A percentile compares a stretch with the other conserved stretches of the same genome.
Evolutionary conservation across 1,140 invertebrate species (phyloP).

Genomic region (Microplitis mediator): DNA sequence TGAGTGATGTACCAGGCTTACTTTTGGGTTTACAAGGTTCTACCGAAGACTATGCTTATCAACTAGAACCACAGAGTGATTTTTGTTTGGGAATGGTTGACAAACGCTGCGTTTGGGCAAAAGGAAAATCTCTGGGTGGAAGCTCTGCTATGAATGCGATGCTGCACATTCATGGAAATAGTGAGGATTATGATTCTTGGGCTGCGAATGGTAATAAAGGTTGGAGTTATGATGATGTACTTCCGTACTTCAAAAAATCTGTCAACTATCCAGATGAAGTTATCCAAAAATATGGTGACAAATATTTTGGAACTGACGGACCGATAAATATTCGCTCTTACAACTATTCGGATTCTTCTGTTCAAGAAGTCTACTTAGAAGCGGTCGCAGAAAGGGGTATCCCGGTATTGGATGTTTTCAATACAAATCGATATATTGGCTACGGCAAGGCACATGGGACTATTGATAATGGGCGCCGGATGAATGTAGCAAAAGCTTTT

Average conservation of each 20-base stretch:
- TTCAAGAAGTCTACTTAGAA: slow-evolving; percentile 52
- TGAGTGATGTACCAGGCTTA: slow-evolving; percentile 63
- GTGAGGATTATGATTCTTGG: slow-evolving; percentile 72
- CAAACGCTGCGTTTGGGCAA: slow-evolving; percentile 69
- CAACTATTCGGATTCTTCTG: slow-evolving; percentile 55
- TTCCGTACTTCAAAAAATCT: slow-evolving; percentile 65
- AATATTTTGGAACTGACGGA: slow-evolving; percentile 47
- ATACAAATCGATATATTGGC: slow-evolving; percentile 59
- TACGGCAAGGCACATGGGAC: slow-evolving; percentile 60
- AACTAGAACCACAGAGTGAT: slow-evolving; percentile 65
- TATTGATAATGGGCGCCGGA: slow-evolving; percentile 65
- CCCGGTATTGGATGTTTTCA: slow-evolving; percentile 49
- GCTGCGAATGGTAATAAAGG: slow-evolving; percentile 63
- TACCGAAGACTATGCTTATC: slow-evolving; percentile 71
- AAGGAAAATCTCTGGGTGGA: slow-evolving; percentile 78
- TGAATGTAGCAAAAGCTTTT: slow-evolving; percentile 70
- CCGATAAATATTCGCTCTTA: slow-evolving; percentile 56
- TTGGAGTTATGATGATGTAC: slow-evolving; percentile 65
- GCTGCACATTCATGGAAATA: slow-evolving; percentile 77
- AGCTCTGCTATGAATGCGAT: slow-evolving; percentile 81
- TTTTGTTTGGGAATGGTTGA: slow-evolving; percentile 63
- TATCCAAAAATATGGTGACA: slow-evolving; percentile 35
- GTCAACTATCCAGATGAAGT: slow-evolving; percentile 48
- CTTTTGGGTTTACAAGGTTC: slow-evolving; percentile 61
- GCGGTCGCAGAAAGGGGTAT: slow-evolving; percentile 56